These are phyloP conservation scores for Brienomyrus brachyistius DNA, from an alignment of 2,113 vertebrate genomes.

Conservation along the genomic window DNA sequence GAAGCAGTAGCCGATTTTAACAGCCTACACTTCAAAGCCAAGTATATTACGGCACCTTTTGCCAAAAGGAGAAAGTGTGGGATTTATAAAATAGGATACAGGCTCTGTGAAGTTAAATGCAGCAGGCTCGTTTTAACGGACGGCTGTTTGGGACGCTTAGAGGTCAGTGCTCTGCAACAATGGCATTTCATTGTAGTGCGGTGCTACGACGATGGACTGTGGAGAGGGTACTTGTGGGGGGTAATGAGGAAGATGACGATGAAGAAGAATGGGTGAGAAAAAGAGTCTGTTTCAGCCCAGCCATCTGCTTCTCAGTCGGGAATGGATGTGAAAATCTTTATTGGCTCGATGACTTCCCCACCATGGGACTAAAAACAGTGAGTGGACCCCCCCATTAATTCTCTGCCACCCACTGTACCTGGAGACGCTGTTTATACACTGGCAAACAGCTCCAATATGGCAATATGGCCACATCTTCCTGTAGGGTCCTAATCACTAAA, in stretches of 20 bases:
- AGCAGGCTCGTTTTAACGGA: neutral
- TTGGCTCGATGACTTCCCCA: neutral
- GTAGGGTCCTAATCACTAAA: neutral
- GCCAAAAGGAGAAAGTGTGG: neutral
- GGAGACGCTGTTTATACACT: neutral
- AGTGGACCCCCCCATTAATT: neutral
- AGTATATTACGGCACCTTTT: neutral
- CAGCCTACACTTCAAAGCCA: conserved; percentile 4
- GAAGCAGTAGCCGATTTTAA: neutral
- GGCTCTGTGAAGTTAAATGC: neutral
- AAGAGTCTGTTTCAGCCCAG: neutral
- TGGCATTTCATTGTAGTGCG: neutral
- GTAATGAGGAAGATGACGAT: neutral
- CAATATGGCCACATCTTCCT: neutral
- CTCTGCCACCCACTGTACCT: neutral
- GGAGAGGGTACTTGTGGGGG: neutral
- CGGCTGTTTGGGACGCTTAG: neutral
- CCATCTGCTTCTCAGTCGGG: neutral
- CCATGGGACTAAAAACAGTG: neutral
- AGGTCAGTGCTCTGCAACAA: neutral
- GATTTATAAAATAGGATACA: neutral
- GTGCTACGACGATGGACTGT: neutral
- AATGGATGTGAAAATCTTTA: neutral
- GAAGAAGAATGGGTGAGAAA: neutral
- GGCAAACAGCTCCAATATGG: neutral